These are phyloP conservation scores for Rhagonycha lutea DNA, from an alignment of 2,888 invertebrate genomes.

Conservation along the genomic window DNA sequence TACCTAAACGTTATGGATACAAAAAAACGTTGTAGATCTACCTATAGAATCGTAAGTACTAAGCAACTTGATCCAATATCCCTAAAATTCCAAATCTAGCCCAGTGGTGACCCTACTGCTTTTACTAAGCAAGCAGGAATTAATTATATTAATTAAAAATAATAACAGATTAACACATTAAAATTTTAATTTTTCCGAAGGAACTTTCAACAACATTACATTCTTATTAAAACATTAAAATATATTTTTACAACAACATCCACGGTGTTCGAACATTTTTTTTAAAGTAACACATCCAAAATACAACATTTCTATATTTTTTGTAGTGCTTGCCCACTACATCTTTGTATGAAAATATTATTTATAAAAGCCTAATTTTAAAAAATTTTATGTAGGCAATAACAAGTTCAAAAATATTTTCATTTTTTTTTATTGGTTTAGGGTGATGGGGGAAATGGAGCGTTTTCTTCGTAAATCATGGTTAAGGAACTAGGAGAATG, in stretches of 20 bases:
- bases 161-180: neutral
- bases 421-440: neutral
- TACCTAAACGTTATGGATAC: neutral
- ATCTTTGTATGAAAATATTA: neutral
- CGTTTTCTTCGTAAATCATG: slow-evolving; percentile 74
- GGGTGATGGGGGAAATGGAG: slow-evolving; percentile 64
- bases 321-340: neutral
- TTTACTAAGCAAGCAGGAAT: neutral
- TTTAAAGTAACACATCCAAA: slow-evolving; percentile 11
- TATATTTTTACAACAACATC: neutral
- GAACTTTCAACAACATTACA: neutral
- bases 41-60: neutral
- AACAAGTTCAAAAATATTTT: neutral
- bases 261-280: neutral
- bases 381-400: neutral
- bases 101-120: neutral
- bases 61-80: neutral
- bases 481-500: slow-evolving; percentile 62
- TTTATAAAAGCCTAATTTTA: neutral
- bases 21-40: neutral
- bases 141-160: too few species aligned
- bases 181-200: neutral
- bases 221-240: neutral
- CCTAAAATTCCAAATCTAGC: neutral
- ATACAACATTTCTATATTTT: neutral